Evolutionary conservation across 2,888 invertebrate species (phyloP).

Genomic region (Zeuzera pyrina): DNA sequence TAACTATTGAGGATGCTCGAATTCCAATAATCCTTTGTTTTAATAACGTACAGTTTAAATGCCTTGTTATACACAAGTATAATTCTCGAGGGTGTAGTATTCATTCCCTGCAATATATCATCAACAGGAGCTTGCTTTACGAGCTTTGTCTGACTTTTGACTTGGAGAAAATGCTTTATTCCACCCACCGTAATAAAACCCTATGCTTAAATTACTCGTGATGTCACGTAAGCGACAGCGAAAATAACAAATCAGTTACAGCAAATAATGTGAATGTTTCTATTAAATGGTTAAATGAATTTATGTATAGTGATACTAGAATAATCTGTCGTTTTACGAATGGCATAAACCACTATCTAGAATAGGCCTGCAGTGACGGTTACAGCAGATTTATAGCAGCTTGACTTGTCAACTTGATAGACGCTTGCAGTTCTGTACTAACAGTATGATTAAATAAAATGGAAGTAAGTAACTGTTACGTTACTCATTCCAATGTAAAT

Average conservation of each 20-base stretch:
- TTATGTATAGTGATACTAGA: conserved; percentile 3
- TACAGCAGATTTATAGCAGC: conserved; percentile 49
- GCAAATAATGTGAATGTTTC: not conserved
- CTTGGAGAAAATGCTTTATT: conserved; percentile 28
- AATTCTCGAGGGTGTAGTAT: conserved; percentile 26
- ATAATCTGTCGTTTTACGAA: conserved; percentile 7
- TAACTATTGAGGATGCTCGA: conserved; percentile 14
- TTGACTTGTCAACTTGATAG: conserved; percentile 50
- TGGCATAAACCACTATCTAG: conserved; percentile 19
- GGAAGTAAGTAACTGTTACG: too few species aligned
- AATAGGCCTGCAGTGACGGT: conserved; percentile 46
- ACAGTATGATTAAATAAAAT: too few species aligned
- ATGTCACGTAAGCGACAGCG: conserved; percentile 1
- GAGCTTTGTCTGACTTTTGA: conserved; percentile 38
- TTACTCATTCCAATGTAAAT: too few species aligned
- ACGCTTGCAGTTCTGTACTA: too few species aligned
- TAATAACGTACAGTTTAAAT: conserved; percentile 25
- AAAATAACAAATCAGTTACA: not conserved
- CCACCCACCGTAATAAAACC: conserved; percentile 17
- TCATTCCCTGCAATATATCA: conserved; percentile 39
- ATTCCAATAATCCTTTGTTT: conserved; percentile 23
- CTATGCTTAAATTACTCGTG: conserved; percentile 1
- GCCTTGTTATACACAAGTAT: conserved; percentile 17
- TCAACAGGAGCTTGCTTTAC: conserved; percentile 35
- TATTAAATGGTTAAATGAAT: conserved; percentile 2